phyloP scores from a whole-genome alignment of 2,113 vertebrate genomes.

The Cyanoderma ruficeps region DNA sequence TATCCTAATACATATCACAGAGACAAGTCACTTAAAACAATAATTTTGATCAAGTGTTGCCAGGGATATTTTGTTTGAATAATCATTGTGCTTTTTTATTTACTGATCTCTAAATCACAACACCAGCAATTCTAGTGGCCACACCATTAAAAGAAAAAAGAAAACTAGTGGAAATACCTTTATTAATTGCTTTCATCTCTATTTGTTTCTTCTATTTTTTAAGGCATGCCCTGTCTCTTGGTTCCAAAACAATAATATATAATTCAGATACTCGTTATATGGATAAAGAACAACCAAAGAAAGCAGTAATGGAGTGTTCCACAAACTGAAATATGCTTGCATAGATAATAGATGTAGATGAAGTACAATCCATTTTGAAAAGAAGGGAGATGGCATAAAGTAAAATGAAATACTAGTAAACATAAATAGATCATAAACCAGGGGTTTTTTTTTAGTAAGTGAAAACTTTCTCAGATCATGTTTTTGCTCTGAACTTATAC shows the following conservation, averaged over 20 bases:
- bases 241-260: not conserved
- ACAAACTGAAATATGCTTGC: not conserved
- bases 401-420: not conserved
- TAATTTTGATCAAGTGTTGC: not conserved
- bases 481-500: not conserved
- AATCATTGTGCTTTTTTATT: not conserved
- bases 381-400: not conserved
- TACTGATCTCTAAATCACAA: not conserved
- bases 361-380: not conserved
- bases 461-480: not conserved
- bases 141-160: not conserved
- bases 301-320: not conserved
- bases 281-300: not conserved
- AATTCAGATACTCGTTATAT: not conserved
- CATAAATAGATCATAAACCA: not conserved
- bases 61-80: not conserved
- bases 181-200: not conserved
- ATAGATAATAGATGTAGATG: not conserved
- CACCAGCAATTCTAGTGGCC: not conserved
- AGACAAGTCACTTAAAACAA: not conserved
- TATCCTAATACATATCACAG: not conserved
- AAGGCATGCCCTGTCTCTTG: not conserved
- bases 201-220: not conserved
- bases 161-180: not conserved
- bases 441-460: not conserved